Percentiles rank a stretch among this genome's conserved stretches.
Conservation (phyloP, 2,888 invertebrate genomes). For the Eupithecia centaureata region DNA sequence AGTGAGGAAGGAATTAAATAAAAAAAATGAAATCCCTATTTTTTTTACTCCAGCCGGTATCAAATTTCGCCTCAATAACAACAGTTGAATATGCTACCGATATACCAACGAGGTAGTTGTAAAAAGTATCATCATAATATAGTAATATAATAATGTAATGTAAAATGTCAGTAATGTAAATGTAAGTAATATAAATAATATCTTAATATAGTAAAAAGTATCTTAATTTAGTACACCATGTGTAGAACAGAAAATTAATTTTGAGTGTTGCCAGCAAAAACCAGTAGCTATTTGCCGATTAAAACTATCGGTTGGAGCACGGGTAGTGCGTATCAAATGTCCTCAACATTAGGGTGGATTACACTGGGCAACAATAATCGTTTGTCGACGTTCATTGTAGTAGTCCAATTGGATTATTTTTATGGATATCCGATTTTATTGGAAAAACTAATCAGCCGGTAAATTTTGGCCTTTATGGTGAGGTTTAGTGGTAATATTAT, state of each 20-base stretch:
- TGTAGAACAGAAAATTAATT: not conserved
- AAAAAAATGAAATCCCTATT: no score
- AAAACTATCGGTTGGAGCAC: not conserved
- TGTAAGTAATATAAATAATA: no score
- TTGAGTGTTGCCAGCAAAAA: not conserved
- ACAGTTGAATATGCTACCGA: not conserved
- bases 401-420: constrained; percentile 45
- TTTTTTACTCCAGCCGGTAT: no score
- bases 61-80: no score
- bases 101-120: not conserved
- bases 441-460: constrained; percentile 24
- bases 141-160: no score
- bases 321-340: constrained; percentile 30
- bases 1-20: no score
- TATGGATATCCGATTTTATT: constrained; percentile 33
- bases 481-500: constrained; percentile 6
- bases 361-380: constrained; percentile 35
- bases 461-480: constrained; percentile 21
- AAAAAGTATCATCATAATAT: not conserved
- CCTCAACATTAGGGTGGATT: constrained; percentile 27
- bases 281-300: not conserved
- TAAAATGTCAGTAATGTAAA: no score
- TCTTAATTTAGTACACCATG: not conserved
- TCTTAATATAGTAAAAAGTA: no score
- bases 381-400: constrained; percentile 41